Evolutionary conservation across 2,888 invertebrate species (phyloP), one percentile per base, ranked within the genome.

Genomic region (Acronicta psi): DNA sequence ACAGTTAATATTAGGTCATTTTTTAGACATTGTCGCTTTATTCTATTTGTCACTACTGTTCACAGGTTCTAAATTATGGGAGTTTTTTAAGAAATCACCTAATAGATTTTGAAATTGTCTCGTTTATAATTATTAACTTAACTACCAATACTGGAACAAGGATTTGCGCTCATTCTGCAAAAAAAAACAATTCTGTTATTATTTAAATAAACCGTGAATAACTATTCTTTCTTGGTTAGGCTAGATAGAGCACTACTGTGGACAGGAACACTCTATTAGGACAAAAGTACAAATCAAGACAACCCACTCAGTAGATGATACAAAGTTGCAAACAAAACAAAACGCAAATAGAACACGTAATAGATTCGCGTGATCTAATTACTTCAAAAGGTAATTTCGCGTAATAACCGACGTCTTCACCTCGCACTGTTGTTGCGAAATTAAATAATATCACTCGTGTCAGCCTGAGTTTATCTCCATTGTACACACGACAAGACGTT

Each of bases 371-470:
- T 75, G 75, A 75, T 75, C 75, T 75, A 77, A 75, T 75, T 75
- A 75, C 68, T 75, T 70, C 59, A 70, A 74, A 65, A 59, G 36
- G 61, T 62, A 64, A 67, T 74, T 67, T 61, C 52, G 36, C 41
- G 50, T 70, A 69, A 73, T 73, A 59, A 67, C 57, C 46, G 51
- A 65, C 61, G 62, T 75, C 75, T 70, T 77, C 74, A 77, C 75
- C 71, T 77, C 67, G 71, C 59, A 63, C 61, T 61, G 69, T 41
- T 65, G 51, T 75, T 77, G 75, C 60, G 64, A 77, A 74, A 74
- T 76, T 67, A 77, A 74, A 75, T 71, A 75, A 71, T 74, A 75
- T 77, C 72, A 75, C 58, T 57, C 59, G 75, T 64, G 77, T 67
- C 47, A 46, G 63, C 59, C 50, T 49, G 31, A 3, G 50, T 41